A percentile compares a stretch with the other conserved stretches of the same genome.
Conservation (phyloP, 1,140 invertebrate species). For the Paramacrobiotus metropolitanus region DNA sequence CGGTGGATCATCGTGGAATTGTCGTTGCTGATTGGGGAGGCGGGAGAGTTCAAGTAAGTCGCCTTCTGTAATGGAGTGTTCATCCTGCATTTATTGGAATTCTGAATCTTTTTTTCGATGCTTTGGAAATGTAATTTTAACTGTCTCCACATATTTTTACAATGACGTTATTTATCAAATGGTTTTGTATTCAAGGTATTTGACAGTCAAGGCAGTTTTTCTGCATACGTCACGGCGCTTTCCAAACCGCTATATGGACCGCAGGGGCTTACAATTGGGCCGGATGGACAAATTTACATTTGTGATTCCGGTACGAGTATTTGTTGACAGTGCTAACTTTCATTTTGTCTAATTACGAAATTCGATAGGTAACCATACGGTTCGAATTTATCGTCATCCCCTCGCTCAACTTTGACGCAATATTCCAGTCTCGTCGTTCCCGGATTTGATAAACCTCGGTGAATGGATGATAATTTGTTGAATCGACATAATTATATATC, state of each 20-base stretch:
- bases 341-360: not conserved
- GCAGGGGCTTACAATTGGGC: slow-evolving; percentile 27
- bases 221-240: slow-evolving; percentile 29
- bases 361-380: not conserved
- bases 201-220: slow-evolving; percentile 30
- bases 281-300: not conserved
- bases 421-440: no score
- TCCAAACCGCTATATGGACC: slow-evolving; percentile 33
- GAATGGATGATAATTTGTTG: no score
- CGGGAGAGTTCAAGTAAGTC: slow-evolving; percentile 31
- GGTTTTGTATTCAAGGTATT: slow-evolving; percentile 26
- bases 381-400: not conserved
- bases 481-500: no score
- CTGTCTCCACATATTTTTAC: not conserved
- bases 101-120: no score
- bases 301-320: not conserved
- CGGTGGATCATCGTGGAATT: slow-evolving; percentile 27
- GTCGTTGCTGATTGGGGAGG: slow-evolving; percentile 35
- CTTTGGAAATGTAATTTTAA: not conserved
- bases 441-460: no score
- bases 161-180: slow-evolving; percentile 4
- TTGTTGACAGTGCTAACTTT: not conserved
- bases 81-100: no score
- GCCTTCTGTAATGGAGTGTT: no score
- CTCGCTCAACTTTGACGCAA: no score